Base-by-base conservation (phyloP, 1,140 invertebrate species). In the Micrasema longulum region DNA sequence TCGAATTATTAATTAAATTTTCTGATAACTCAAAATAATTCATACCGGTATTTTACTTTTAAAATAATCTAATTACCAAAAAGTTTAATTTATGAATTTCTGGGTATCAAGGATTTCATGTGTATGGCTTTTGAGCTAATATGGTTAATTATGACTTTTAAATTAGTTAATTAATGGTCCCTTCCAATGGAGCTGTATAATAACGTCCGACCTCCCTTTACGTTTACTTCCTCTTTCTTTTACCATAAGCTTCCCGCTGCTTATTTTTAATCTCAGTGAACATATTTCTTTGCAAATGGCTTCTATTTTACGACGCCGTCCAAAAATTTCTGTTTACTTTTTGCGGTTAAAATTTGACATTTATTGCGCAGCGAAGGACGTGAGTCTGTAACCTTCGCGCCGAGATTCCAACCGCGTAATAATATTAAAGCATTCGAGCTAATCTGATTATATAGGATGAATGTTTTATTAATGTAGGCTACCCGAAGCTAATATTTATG, bases 341-440 rank as follows among this genome's bases (percentile, higher is more conserved):
- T 64, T 64, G 43, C 22, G 60, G 60, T 64, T 64, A 45, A 48
- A 48, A 14, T 48, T 64, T 64, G 60, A 47, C 43, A 64, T 64
- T 64, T 64, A 64, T 64, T 45, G 31, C 60, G 12, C 9, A 22
- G 12, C n/a, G 16, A 22, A 41, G 14, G 55, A 31, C 14, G 35
- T 10, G 55, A n/a, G 35, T 14, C 55, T 60, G 20, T 60, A 60
- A 60, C 55, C 36, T 60, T 60, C 55, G 16, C 36, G 36, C 36
- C 41, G 55, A 23, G 55, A 31, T 41, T n/a, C 55, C 36, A 18
- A 31, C 23, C 20, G 2, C 23, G 52, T 14, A 31, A 55, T 55
- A 55, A 55, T 31, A 55, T 26, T 53, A 53, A 31, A n/a, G 26
- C 11, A 31, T 14, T 31, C 52, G 52, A 16, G 26, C 52, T 55